A percentile compares a stretch with the other conserved stretches of the same genome.
Evolutionary conservation across 2,888 invertebrate genomes (phyloP).

Genomic region (Melinopterus prodromus): DNA sequence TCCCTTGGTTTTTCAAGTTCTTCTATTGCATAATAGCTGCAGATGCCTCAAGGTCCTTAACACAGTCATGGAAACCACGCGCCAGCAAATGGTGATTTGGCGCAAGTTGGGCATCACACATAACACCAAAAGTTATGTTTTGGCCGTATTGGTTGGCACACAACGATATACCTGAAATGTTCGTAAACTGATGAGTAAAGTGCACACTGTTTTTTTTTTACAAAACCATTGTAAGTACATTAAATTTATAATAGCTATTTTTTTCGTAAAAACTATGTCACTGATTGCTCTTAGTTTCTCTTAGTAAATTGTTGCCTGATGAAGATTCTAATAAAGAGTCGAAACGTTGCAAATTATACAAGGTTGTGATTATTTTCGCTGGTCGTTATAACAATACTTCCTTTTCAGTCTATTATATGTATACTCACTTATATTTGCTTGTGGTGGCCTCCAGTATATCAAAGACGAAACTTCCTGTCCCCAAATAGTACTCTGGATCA

Average conservation of each 20-base stretch:
- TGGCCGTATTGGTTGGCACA: conserved; percentile 75
- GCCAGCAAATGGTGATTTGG: conserved; percentile 70
- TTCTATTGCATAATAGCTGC: conserved; percentile 17
- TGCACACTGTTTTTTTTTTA: too few relatives aligned
- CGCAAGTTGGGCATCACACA: conserved; percentile 75
- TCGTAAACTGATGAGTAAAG: too few relatives aligned
- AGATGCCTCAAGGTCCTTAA: conserved; percentile 51
- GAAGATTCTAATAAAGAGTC: too few relatives aligned
- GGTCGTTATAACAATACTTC: too few relatives aligned
- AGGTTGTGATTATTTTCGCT: too few relatives aligned
- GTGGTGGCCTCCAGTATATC: conserved; percentile 78
- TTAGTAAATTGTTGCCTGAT: too few relatives aligned
- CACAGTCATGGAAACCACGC: conserved; percentile 54
- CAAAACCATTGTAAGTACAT: too few relatives aligned
- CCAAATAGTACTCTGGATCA: conserved; percentile 67
- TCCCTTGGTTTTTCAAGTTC: not conserved
- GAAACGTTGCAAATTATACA: too few relatives aligned
- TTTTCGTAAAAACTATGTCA: too few relatives aligned
- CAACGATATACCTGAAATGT: conserved; percentile 73
- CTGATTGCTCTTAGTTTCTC: too few relatives aligned
- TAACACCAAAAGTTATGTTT: conserved; percentile 71
- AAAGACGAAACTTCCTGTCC: conserved; percentile 71
- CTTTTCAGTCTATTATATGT: too few relatives aligned
- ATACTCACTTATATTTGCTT: conserved; percentile 76
- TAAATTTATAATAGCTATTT: not conserved